phyloP scores from a whole-genome alignment of 2,888 invertebrate species.

The Ctena decussata region DNA sequence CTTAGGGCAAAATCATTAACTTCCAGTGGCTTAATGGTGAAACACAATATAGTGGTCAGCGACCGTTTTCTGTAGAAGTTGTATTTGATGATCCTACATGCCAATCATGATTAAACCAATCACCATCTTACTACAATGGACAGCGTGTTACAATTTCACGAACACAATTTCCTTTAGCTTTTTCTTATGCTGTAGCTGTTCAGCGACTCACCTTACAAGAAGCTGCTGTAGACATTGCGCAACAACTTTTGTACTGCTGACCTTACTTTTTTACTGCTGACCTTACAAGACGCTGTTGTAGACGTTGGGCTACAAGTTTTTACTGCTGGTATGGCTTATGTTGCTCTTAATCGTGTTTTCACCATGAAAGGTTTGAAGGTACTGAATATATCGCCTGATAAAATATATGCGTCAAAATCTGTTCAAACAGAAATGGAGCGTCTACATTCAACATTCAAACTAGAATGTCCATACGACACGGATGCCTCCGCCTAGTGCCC shows the following conservation, averaged over 20 bases:
- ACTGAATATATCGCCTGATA: not conserved
- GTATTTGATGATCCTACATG: not conserved
- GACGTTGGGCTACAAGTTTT: not conserved
- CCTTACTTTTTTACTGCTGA: too few species aligned
- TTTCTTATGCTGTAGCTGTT: not conserved
- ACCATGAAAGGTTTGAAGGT: not conserved
- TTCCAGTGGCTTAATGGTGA: not conserved
- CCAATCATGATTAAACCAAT: not conserved
- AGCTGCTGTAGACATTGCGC: too few species aligned
- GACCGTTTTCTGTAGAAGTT: not conserved
- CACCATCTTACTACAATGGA: not conserved
- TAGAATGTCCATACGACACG: too few species aligned
- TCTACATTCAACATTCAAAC: too few species aligned
- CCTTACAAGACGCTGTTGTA: too few species aligned
- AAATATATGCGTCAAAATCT: not conserved
- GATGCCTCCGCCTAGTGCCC: too few species aligned
- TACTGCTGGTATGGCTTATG: not conserved
- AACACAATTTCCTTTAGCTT: not conserved
- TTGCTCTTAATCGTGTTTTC: not conserved
- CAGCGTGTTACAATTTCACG: not conserved
- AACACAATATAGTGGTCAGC: not conserved
- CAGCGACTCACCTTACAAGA: not conserved
- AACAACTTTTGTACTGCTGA: too few species aligned
- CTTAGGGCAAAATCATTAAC: not conserved
- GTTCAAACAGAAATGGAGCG: not conserved